These are phyloP conservation scores for Chaetodon trifasciatus DNA, from an alignment of 2,797 vertebrate species.

Conservation along the genomic window DNA sequence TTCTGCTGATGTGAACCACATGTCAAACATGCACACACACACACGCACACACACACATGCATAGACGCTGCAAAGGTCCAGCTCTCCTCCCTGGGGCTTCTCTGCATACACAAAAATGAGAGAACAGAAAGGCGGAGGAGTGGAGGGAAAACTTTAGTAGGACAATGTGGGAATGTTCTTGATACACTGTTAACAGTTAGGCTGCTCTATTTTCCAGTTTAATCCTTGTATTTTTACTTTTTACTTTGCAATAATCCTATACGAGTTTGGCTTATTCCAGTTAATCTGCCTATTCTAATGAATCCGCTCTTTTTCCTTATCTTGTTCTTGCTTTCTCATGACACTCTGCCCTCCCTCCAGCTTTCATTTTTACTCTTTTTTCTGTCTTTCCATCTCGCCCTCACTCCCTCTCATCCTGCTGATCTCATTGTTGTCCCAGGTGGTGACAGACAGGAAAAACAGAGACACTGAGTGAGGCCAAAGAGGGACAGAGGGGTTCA, in stretches of 20 bases:
- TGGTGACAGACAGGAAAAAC: constrained; percentile 69
- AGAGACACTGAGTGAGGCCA: constrained; percentile 50
- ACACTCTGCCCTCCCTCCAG: constrained; percentile 23
- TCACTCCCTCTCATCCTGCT: constrained; percentile 51
- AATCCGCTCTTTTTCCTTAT: not conserved
- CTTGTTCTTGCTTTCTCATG: constrained; percentile 11
- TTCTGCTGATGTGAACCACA: constrained; percentile 78
- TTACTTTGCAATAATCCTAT: constrained; percentile 2
- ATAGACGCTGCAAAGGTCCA: constrained; percentile 53
- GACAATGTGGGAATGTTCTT: constrained; percentile 30
- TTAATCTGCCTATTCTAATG: constrained; percentile 13
- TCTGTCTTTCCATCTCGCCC: constrained; percentile 22
- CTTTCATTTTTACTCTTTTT: constrained; percentile 32
- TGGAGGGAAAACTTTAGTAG: constrained; percentile 47
- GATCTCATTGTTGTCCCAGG: constrained; percentile 78
- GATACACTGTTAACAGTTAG: constrained; percentile 17
- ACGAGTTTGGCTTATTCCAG: constrained; percentile 6
- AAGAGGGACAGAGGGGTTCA: constrained; percentile 39
- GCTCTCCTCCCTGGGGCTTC: constrained; percentile 50
- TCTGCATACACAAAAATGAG: constrained; percentile 53
- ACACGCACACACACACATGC: not conserved
- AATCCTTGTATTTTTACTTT: not conserved
- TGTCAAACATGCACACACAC: constrained; percentile 52
- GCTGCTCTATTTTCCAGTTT: not conserved
- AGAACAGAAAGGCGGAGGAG: constrained; percentile 47